phyloP scores from a whole-genome alignment of 2,113 vertebrate species.

The Melanerpes formicivorus region DNA sequence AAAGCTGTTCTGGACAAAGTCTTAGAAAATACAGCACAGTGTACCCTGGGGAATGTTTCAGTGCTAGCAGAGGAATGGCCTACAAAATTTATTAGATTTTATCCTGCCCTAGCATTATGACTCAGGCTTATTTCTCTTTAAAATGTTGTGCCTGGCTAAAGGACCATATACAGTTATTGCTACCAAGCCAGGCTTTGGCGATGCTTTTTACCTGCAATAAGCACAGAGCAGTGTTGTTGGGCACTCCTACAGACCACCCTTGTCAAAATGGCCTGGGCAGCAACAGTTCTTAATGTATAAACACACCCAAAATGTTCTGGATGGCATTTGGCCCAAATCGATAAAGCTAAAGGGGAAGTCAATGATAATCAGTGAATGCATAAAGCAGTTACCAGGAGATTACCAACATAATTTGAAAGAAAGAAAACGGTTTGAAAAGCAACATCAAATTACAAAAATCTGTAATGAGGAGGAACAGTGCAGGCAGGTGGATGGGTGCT shows the following conservation, averaged over 20 bases:
- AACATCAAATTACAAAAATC: not conserved
- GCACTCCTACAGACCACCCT: not conserved
- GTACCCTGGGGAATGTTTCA: not conserved
- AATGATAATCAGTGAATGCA: no score
- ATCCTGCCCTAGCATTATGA: not conserved
- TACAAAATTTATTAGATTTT: slow-evolving; percentile 25
- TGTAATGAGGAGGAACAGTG: no score
- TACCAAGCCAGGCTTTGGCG: not conserved
- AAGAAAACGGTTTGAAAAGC: not conserved
- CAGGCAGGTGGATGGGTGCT: not conserved
- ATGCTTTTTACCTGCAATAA: not conserved
- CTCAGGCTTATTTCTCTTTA: slow-evolving; percentile 19
- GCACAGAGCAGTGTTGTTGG: not conserved
- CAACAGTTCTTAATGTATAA: not conserved
- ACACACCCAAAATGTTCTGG: not conserved
- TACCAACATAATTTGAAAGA: not conserved
- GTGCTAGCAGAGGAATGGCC: not conserved
- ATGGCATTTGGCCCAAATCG: not conserved
- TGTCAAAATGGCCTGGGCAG: not conserved
- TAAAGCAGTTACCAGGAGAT: not conserved
- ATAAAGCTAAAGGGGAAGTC: not conserved
- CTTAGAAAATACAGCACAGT: not conserved
- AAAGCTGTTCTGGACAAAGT: not conserved
- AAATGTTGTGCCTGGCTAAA: not conserved
- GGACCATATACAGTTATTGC: not conserved